Percentiles rank a stretch among this genome's conserved stretches.
Conservation (phyloP, 2,888 invertebrate species). For the Eristalis pertinax region DNA sequence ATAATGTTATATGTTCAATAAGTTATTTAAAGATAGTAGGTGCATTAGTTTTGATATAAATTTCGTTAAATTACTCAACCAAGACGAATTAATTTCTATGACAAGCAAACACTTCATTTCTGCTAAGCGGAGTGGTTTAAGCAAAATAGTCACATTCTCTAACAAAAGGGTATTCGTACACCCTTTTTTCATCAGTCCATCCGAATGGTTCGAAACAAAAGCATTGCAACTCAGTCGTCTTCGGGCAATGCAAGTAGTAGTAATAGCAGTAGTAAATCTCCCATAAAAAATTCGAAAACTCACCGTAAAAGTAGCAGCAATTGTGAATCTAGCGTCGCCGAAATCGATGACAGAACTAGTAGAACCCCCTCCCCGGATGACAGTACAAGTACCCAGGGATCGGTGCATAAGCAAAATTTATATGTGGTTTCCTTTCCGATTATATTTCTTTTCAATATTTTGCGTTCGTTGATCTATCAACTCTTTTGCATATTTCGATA, state of each 20-base stretch:
- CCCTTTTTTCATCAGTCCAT: conserved; percentile 50
- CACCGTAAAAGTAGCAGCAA: conserved; percentile 80
- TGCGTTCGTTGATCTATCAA: conserved; percentile 92
- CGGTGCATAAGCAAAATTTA: conserved; percentile 93
- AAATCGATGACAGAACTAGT: conserved; percentile 77
- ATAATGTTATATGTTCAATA: conserved; percentile 52
- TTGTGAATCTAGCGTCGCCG: conserved; percentile 77
- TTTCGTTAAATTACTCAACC: conserved; percentile 15
- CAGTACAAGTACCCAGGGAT: conserved; percentile 82
- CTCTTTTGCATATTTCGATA: conserved; percentile 93
- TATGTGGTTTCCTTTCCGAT: conserved; percentile 94
- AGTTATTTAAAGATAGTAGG: conserved; percentile 8
- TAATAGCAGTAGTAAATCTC: conserved; percentile 78
- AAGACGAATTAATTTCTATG: conserved; percentile 35
- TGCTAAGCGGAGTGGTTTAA: conserved; percentile 47
- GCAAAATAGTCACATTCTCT: conserved; percentile 30
- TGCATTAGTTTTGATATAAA: conserved; percentile 21
- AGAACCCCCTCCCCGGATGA: conserved; percentile 68
- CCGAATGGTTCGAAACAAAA: conserved; percentile 81
- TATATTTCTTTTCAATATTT: conserved; percentile 91
- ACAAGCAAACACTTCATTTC: conserved; percentile 56
- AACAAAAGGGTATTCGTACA: conserved; percentile 65
- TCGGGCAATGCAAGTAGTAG: conserved; percentile 78
- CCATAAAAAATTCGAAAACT: conserved; percentile 76
- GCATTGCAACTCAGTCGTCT: conserved; percentile 77